Conservation (phyloP, 1,140 invertebrate genomes). For the Lutraria rhynchaena region DNA sequence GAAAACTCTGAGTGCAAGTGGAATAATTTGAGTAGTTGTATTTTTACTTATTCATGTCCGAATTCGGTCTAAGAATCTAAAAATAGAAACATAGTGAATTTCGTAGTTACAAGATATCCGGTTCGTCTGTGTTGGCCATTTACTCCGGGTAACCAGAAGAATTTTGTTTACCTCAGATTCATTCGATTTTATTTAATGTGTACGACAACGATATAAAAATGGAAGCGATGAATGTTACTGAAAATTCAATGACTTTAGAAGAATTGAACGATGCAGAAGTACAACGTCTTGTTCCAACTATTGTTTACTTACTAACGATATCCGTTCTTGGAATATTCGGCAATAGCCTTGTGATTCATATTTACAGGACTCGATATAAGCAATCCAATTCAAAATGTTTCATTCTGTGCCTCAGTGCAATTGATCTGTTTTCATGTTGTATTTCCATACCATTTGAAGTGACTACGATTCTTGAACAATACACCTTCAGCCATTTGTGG, state of each 20-base stretch:
- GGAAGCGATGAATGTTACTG: not conserved
- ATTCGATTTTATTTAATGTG: no score
- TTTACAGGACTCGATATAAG: conserved; percentile 52
- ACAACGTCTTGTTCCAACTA: conserved; percentile 12
- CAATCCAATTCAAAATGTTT: conserved; percentile 42
- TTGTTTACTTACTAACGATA: conserved; percentile 37
- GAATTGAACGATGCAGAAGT: conserved; percentile 51
- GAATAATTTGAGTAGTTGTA: no score
- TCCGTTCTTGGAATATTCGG: conserved; percentile 41
- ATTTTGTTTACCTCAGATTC: no score
- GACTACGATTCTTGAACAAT: conserved; percentile 24
- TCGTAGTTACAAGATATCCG: no score
- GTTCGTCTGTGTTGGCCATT: no score
- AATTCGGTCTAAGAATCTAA: no score
- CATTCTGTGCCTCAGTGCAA: conserved; percentile 34
- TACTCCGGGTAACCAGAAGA: no score
- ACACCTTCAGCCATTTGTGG: conserved; percentile 34
- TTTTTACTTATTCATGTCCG: no score
- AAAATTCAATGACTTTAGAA: not conserved
- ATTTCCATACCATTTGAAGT: conserved; percentile 50
- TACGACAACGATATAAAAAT: no score
- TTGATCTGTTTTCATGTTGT: conserved; percentile 49
- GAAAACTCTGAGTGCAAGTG: no score
- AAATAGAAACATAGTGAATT: no score
- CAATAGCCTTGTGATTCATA: conserved; percentile 57